Evolutionary conservation across 2,113 vertebrate genomes (phyloP).

Genomic region (Phycodurus eques): DNA sequence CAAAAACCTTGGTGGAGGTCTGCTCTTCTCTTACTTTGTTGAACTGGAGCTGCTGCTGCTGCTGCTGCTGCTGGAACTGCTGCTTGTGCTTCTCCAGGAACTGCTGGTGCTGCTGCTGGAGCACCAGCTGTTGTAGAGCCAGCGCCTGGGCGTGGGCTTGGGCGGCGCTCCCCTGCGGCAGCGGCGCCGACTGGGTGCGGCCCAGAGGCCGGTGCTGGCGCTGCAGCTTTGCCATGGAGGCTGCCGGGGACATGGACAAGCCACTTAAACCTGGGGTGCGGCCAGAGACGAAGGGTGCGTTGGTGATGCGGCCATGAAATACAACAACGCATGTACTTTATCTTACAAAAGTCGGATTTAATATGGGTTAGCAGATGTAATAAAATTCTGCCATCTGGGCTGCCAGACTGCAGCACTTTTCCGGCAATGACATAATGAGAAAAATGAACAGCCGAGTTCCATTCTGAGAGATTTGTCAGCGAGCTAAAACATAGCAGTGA

Average conservation of each 20-base stretch:
- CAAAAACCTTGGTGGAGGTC: background rate
- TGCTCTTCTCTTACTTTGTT: conserved; percentile 85
- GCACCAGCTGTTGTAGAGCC: conserved; percentile 92
- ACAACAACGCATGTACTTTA: conserved; percentile 6
- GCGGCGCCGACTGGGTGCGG: conserved; percentile 68
- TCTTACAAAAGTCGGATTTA: conserved; percentile 25
- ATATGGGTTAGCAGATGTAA: conserved; percentile 49
- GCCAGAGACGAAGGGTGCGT: background rate
- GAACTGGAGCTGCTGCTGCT: conserved; percentile 87
- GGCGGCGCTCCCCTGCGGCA: conserved; percentile 72
- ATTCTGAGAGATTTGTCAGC: background rate
- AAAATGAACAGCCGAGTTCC: conserved; percentile 13
- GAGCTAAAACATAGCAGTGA: background rate
- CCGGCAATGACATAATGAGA: conserved; percentile 20
- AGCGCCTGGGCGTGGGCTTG: conserved; percentile 74
- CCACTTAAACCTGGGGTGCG: conserved; percentile 75
- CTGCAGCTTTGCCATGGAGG: conserved; percentile 87
- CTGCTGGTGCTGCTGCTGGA: conserved; percentile 97
- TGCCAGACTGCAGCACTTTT: conserved; percentile 29
- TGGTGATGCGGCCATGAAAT: conserved; percentile 1
- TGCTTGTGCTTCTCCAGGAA: conserved; percentile 98
- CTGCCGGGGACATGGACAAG: conserved; percentile 78
- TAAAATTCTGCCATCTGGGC: conserved; percentile 53
- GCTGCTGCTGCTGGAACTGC: conserved; percentile 87
- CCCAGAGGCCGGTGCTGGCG: conserved; percentile 86